Evolutionary conservation across 2,797 vertebrate genomes (phyloP).

Genomic region (Sebastes minor): DNA sequence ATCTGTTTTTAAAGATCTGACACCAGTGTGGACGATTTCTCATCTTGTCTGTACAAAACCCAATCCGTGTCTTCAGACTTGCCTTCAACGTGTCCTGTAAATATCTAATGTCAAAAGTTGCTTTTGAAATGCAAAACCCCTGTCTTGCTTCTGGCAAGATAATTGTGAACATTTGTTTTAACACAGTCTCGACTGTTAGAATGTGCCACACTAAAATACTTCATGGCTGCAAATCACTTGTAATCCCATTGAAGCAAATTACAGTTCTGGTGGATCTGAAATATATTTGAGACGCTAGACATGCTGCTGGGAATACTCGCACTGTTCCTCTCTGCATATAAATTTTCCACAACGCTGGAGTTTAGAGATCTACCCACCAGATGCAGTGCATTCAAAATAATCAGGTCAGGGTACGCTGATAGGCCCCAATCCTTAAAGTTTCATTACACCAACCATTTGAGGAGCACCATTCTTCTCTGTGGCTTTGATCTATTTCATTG

Average conservation of each 20-base stretch:
- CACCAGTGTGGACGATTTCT: not conserved
- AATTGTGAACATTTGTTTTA: constrained; percentile 56
- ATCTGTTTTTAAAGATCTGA: not conserved
- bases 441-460: constrained; percentile 44
- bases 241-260: constrained; percentile 57
- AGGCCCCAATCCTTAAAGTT: constrained; percentile 49
- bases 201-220: constrained; percentile 33
- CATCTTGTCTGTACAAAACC: not conserved
- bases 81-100: constrained; percentile 16
- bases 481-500: constrained; percentile 50
- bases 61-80: not conserved
- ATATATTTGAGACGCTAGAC: constrained; percentile 47
- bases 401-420: constrained; percentile 35
- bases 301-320: constrained; percentile 45
- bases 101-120: constrained; percentile 9
- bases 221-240: constrained; percentile 62
- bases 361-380: constrained; percentile 32
- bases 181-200: constrained; percentile 23
- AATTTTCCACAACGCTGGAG: constrained; percentile 35
- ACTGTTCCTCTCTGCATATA: constrained; percentile 38
- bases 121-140: constrained; percentile 38
- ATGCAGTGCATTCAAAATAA: constrained; percentile 44
- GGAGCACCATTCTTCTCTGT: constrained; percentile 23
- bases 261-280: constrained; percentile 45
- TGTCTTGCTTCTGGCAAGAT: constrained; percentile 40